A percentile compares a stretch with the other conserved stretches of the same genome.
Conservation (phyloP, 2,888 invertebrate species). For the Scaptomyza caliginosa region DNA sequence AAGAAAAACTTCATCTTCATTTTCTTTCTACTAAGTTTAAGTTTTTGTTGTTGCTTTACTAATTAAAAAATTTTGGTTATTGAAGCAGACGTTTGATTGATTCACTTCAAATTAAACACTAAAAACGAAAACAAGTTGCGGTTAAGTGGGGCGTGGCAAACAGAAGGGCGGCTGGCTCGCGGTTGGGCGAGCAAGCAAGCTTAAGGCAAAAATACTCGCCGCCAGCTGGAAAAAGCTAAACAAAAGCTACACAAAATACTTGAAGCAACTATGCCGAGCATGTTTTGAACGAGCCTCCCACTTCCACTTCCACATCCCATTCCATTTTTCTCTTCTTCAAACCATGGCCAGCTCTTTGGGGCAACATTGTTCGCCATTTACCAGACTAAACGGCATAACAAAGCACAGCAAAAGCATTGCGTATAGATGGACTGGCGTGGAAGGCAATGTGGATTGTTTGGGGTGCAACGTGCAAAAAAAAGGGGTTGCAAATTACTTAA, state of each 20-base stretch:
- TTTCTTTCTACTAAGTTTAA: constrained; percentile 20
- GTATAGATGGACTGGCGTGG: not conserved
- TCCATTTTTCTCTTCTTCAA: too few relatives aligned
- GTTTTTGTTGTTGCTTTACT: constrained; percentile 40
- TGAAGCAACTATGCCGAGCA: constrained; percentile 72
- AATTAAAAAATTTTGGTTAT: constrained; percentile 71
- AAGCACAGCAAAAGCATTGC: constrained; percentile 44
- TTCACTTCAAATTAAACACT: constrained; percentile 58
- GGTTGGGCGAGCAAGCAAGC: constrained; percentile 3
- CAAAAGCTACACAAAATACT: constrained; percentile 75
- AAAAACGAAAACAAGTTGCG: constrained; percentile 29
- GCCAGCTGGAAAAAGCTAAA: constrained; percentile 56
- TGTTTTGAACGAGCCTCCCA: constrained; percentile 18
- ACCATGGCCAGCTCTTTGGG: constrained; percentile 31
- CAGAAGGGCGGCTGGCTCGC: constrained; percentile 4
- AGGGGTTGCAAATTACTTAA: constrained; percentile 73
- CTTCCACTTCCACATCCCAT: not conserved
- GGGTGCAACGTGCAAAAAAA: constrained; percentile 17
- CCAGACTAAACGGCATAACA: constrained; percentile 72
- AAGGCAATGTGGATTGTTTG: not conserved
- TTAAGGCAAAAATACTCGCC: constrained; percentile 25
- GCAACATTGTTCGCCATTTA: constrained; percentile 74
- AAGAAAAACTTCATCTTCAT: constrained; percentile 3
- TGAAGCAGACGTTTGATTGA: constrained; percentile 74
- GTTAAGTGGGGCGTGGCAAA: constrained; percentile 32